Conservation (phyloP, 2,888 invertebrate species). For the Drosophila mercatorum region DNA sequence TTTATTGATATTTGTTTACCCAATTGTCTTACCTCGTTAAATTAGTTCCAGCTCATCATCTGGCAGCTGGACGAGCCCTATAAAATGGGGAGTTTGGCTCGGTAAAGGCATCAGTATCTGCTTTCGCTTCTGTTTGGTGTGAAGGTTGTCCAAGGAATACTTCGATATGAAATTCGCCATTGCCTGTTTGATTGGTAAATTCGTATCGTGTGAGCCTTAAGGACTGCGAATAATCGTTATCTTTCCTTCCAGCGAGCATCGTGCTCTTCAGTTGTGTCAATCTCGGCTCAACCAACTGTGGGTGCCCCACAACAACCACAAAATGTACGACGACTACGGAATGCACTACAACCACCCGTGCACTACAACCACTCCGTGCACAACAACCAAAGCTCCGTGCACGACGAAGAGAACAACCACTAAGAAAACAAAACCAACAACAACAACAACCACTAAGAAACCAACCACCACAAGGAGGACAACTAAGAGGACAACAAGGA, state of each 20-base stretch:
- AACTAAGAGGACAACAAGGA: no score
- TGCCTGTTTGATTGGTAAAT: constrained; percentile 29
- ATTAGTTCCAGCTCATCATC: no score
- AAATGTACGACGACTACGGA: neutral
- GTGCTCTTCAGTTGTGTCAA: constrained; percentile 5
- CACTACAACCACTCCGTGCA: neutral
- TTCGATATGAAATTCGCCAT: constrained; percentile 23
- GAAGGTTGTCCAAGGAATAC: neutral
- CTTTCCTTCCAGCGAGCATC: constrained; percentile 11
- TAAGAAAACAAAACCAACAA: no score
- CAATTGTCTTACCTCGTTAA: neutral
- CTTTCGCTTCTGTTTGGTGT: constrained; percentile 11
- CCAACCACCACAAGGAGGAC: no score
- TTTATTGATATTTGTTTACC: constrained; percentile 4
- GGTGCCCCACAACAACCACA: neutral
- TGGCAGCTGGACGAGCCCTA: constrained; percentile 8
- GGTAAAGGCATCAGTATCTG: constrained; percentile 8
- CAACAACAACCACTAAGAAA: no score
- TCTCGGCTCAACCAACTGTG: neutral
- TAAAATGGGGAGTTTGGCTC: constrained; percentile 1
- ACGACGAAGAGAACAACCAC: no score
- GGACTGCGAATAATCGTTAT: neutral
- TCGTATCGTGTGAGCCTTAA: neutral
- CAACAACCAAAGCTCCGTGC: neutral
- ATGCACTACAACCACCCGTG: neutral